Percentiles rank a stretch among this genome's conserved stretches.
Evolutionary conservation across 2,113 vertebrate genomes (phyloP).

Genomic region (Raja brachyura): DNA sequence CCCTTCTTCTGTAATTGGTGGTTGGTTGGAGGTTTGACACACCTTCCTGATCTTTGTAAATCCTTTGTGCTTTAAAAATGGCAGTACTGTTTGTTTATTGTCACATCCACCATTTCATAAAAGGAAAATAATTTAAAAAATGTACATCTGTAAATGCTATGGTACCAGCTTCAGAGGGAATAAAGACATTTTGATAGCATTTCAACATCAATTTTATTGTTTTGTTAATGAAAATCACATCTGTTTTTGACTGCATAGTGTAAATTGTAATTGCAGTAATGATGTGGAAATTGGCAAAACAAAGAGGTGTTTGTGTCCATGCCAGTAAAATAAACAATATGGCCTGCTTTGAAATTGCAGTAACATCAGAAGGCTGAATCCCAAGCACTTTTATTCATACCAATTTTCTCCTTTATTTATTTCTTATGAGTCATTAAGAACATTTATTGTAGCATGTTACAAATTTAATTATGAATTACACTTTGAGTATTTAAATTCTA

Average conservation of each 20-base stretch:
- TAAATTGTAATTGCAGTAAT: background rate
- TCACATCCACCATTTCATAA: background rate
- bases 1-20: background rate
- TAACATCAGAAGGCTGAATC: background rate
- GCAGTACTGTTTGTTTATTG: background rate
- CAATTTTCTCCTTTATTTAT: too few relatives aligned
- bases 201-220: background rate
- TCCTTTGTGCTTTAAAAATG: conserved; percentile 6
- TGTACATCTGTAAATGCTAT: background rate
- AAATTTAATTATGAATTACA: background rate
- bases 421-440: background rate
- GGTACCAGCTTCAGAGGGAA: background rate
- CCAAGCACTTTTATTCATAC: background rate
- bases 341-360: background rate
- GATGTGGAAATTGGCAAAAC: background rate
- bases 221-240: background rate
- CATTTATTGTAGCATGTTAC: background rate
- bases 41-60: background rate
- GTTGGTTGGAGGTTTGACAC: background rate
- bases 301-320: background rate
- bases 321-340: background rate
- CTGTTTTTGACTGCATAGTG: background rate
- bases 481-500: background rate
- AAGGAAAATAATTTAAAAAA: background rate
- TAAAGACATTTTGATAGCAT: background rate